Percentiles rank a stretch among this genome's conserved stretches.
These are phyloP conservation scores for Malurus melanocephalus DNA, from an alignment of 2,113 vertebrate genomes.

Conservation along the genomic window DNA sequence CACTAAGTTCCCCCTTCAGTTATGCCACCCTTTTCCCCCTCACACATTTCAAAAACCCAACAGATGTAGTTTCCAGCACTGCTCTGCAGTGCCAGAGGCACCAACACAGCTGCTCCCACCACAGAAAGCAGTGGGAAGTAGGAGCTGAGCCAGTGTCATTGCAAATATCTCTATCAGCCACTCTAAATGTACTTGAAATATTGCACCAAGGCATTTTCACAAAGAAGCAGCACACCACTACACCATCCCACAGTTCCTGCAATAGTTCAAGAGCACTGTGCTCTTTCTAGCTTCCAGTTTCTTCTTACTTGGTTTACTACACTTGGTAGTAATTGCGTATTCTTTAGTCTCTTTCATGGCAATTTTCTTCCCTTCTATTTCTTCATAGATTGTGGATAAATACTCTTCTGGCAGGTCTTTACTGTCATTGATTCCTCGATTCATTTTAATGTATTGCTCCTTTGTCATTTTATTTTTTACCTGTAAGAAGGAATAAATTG, in stretches of 20 bases:
- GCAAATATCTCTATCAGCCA: not conserved
- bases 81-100: not conserved
- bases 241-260: not conserved
- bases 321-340: slow-evolving; percentile 87
- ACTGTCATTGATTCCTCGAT: slow-evolving; percentile 95
- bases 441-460: slow-evolving; percentile 99
- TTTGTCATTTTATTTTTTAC: slow-evolving; percentile 99
- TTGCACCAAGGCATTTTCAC: not conserved
- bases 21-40: not conserved
- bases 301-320: slow-evolving; percentile 90
- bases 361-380: slow-evolving; percentile 97
- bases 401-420: slow-evolving; percentile 96
- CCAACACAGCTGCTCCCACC: not conserved
- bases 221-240: not conserved
- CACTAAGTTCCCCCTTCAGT: not conserved
- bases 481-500: slow-evolving; percentile 62
- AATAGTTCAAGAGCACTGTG: not conserved
- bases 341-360: slow-evolving; percentile 96
- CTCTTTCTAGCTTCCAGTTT: not conserved
- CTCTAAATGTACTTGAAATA: not conserved
- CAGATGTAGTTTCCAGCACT: not conserved
- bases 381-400: slow-evolving; percentile 92
- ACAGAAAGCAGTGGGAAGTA: not conserved
- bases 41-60: not conserved
- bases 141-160: not conserved